A percentile compares a stretch with the other conserved stretches of the same genome.
Conservation (phyloP, 1,140 invertebrate genomes). For the Bombus fervidus region DNA sequence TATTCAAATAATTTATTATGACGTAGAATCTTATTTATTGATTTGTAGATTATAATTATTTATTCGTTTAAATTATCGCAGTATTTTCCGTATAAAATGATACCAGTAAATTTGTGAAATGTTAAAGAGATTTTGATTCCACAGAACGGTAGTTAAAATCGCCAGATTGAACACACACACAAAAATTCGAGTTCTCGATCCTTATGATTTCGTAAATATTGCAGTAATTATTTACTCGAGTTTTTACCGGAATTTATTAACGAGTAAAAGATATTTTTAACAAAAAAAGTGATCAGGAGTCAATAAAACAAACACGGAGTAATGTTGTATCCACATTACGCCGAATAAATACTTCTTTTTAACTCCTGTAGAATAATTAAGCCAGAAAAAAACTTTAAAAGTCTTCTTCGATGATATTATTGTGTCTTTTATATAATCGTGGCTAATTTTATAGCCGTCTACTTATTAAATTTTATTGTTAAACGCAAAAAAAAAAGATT, state of each 20-base stretch:
- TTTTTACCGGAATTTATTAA: neutral
- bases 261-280: neutral
- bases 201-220: constrained; percentile 21
- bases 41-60: no score
- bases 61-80: neutral
- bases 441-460: constrained; percentile 22
- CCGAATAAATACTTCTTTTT: neutral
- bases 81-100: neutral
- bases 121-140: neutral
- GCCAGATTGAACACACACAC: constrained; percentile 54
- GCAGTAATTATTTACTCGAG: neutral
- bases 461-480: constrained; percentile 32
- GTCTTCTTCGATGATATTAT: constrained; percentile 17
- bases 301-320: constrained; percentile 4
- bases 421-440: constrained; percentile 30
- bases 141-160: neutral
- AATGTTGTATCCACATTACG: neutral
- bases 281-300: neutral
- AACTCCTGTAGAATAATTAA: neutral
- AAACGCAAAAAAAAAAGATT: neutral
- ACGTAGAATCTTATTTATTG: neutral
- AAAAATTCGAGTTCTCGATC: constrained; percentile 15
- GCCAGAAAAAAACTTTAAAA: neutral
- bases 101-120: neutral
- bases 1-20: neutral